phyloP scores from a whole-genome alignment of 2,113 vertebrate genomes.

The Oxygymnocypris stewartii region DNA sequence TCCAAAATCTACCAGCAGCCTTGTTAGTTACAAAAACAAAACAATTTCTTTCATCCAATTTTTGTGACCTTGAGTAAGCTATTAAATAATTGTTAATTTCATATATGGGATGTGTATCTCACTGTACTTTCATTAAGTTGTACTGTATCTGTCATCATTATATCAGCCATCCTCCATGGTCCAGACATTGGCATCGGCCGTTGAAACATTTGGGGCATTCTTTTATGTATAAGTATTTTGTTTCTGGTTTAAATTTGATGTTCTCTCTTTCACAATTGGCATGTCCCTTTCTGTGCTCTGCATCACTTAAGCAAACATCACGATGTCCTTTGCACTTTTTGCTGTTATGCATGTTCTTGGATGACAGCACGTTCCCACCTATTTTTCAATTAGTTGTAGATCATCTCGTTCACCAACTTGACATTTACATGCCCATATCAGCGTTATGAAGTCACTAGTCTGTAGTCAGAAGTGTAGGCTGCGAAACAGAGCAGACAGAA shows the following conservation, averaged over 20 bases:
- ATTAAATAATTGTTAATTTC: not conserved
- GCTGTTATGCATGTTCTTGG: conserved; percentile 4
- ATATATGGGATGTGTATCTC: not conserved
- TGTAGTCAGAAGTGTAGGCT: not conserved
- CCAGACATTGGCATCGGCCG: too few species aligned
- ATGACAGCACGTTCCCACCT: not conserved
- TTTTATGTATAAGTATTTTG: not conserved
- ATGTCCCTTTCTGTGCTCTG: not conserved
- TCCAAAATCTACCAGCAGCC: not conserved
- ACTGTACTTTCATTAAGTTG: not conserved
- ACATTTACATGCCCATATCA: not conserved
- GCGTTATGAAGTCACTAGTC: not conserved
- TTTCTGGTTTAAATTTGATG: not conserved
- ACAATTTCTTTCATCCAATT: not conserved
- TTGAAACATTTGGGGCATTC: not conserved
- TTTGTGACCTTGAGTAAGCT: not conserved
- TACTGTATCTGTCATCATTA: not conserved
- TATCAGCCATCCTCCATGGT: not conserved
- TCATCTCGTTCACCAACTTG: not conserved
- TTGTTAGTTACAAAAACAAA: not conserved
- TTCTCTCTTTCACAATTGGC: not conserved
- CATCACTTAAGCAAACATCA: conserved; percentile 7
- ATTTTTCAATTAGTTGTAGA: not conserved
- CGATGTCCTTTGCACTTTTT: conserved; percentile 15
- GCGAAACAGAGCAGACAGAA: not conserved